These are phyloP conservation scores for Diabrotica virgifera DNA, from an alignment of 1,140 invertebrate species.

Conservation along the genomic window DNA sequence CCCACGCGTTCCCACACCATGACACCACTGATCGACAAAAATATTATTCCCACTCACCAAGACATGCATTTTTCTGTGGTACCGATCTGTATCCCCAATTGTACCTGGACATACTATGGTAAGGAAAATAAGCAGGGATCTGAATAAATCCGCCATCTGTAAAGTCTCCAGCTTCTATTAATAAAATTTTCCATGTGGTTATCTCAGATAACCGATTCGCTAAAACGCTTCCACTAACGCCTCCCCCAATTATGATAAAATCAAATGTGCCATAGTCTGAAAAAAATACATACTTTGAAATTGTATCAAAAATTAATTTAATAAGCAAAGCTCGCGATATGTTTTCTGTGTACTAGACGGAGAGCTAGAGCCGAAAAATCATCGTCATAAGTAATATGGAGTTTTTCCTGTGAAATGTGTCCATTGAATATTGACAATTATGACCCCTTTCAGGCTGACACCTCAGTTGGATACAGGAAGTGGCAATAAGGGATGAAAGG, in stretches of 20 bases:
- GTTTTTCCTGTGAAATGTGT: too few species aligned
- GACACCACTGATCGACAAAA: not conserved
- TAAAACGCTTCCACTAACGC: slow-evolving; percentile 62
- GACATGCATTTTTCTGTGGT: slow-evolving; percentile 24
- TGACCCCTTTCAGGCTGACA: too few species aligned
- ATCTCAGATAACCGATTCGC: slow-evolving; percentile 55
- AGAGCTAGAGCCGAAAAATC: too few species aligned
- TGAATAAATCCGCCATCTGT: slow-evolving; percentile 63
- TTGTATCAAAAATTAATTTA: not conserved
- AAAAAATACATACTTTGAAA: slow-evolving; percentile 24
- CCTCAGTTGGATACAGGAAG: too few species aligned
- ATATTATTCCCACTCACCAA: slow-evolving; percentile 14
- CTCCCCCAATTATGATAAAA: slow-evolving; percentile 59
- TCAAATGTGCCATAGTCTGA: slow-evolving; percentile 46
- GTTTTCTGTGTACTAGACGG: too few species aligned
- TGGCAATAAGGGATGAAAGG: too few species aligned
- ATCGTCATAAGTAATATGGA: too few species aligned
- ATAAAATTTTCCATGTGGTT: slow-evolving; percentile 50
- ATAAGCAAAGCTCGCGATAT: not conserved
- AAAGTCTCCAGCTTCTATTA: slow-evolving; percentile 61
- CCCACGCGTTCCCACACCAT: not conserved
- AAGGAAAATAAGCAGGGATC: slow-evolving; percentile 60
- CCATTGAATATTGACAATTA: too few species aligned
- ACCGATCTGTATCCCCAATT: slow-evolving; percentile 71
- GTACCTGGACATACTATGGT: slow-evolving; percentile 53